These are phyloP conservation scores for Leptobrachium leishanense DNA, from an alignment of 2,113 vertebrate genomes.

Conservation along the genomic window DNA sequence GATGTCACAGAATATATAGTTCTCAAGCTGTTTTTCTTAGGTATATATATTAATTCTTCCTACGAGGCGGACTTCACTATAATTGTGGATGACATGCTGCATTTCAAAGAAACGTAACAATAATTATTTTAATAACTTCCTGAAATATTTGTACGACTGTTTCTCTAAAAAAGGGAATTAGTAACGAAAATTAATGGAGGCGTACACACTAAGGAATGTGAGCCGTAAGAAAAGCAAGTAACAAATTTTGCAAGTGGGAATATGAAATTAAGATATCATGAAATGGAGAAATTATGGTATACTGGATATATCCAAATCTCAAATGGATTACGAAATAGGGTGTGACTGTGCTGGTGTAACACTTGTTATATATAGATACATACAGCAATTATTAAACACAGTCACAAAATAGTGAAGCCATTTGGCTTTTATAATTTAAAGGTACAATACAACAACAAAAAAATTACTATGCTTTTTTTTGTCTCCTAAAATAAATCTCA, in stretches of 20 bases:
- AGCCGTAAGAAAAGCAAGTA: not conserved
- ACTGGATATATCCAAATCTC: no score
- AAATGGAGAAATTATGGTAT: no score
- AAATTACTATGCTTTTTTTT: no score
- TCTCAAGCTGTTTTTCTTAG: not conserved
- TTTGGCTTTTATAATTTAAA: no score
- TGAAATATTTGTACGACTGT: not conserved
- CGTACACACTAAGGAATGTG: not conserved
- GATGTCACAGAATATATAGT: not conserved
- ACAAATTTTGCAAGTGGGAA: not conserved
- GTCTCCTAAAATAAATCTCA: no score
- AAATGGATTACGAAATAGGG: no score
- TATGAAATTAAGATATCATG: not conserved
- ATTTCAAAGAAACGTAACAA: not conserved
- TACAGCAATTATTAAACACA: no score
- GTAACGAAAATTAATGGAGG: not conserved
- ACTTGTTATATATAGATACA: no score
- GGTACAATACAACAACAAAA: no score
- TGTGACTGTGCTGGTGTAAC: no score
- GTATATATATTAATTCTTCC: not conserved
- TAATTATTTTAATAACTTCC: conserved; percentile 9
- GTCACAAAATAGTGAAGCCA: no score
- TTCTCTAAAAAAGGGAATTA: not conserved
- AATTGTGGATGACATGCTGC: not conserved
- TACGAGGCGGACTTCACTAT: not conserved